Base-by-base conservation (phyloP, 2,797 vertebrate species). In the Meda fulgida region DNA sequence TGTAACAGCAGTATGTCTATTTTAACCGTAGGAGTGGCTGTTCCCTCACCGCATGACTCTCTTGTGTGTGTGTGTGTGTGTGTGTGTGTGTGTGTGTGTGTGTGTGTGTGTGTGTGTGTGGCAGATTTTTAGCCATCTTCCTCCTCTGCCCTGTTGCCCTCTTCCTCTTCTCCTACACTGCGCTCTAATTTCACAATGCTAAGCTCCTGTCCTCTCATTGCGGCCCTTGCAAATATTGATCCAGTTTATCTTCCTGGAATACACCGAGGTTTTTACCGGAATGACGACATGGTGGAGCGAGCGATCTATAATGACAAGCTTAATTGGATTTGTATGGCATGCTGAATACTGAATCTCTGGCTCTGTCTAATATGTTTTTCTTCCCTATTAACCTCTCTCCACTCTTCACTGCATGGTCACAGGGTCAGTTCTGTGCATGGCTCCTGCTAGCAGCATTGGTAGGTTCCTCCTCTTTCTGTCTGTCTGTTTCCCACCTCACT, bases 361-460 rank as follows among this genome's bases (percentile, higher is more conserved):
- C 70, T 60, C 92, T 94, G 66, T 95, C 94, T 97, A 95, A 97
- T 93, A 93, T 94, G 72, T 86, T 96, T 96, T 96, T 95, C 91
- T 95, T 93, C 95, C 94, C 91, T 96, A 95, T 96, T 94, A 95
- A 96, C 95, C 81, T 94, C 93, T 95, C 65, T 94, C 92, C 95
- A 96, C 93, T 94, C 95, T 93, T 93, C 93, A 92, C 96, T 96
- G 96, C 94, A 95, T 96, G 93, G 93, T 94, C 83, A 90, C 96
- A 99, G 98, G 98, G 94, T 99, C 98, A 95, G 96, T 99, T 94
- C 97, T 99, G 89, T 99, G 98, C 96, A 99, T 99, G 98, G 95
- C 97, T 96, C 97, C 98, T 91, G 95, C 95, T 96, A 97, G 97
- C 96, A 96, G 96, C 95, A 94, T 99, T 94, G 98, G 98, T 99